phyloP scores from a whole-genome alignment of 2,888 invertebrate genomes.

The Cyrtodaria siliqua region DNA sequence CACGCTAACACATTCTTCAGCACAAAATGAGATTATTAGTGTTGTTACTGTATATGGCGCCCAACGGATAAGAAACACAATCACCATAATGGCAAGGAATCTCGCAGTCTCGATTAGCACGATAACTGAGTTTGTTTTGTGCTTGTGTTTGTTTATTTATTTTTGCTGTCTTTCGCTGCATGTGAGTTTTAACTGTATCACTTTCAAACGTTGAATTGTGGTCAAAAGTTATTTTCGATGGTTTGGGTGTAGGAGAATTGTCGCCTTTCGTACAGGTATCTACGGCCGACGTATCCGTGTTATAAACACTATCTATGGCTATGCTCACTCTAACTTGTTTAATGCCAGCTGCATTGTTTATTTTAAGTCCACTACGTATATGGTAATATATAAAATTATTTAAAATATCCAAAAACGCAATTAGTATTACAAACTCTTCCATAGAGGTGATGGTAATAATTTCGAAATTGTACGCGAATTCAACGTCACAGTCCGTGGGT shows the following conservation, averaged over 20 bases:
- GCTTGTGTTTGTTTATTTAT: not conserved
- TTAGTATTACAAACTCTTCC: constrained; percentile 71
- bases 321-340: no score
- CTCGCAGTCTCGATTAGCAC: constrained; percentile 54
- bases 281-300: no score
- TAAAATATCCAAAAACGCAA: constrained; percentile 53
- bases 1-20: constrained; percentile 93
- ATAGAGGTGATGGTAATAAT: constrained; percentile 65
- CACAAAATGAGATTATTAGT: constrained; percentile 67
- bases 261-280: no score
- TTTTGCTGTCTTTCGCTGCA: no score
- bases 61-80: constrained; percentile 71
- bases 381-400: constrained; percentile 67
- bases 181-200: no score
- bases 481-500: constrained; percentile 69
- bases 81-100: constrained; percentile 67
- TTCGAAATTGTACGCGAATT: constrained; percentile 60
- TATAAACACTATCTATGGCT: no score
- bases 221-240: not conserved
- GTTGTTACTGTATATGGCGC: constrained; percentile 73
- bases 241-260: no score
- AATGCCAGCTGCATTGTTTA: not conserved
- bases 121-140: not conserved
- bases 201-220: not conserved
- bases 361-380: constrained; percentile 54